Evolutionary conservation across 2,888 invertebrate species (phyloP), one percentile per base, ranked within the genome.

Genomic region (Homarus gammarus): DNA sequence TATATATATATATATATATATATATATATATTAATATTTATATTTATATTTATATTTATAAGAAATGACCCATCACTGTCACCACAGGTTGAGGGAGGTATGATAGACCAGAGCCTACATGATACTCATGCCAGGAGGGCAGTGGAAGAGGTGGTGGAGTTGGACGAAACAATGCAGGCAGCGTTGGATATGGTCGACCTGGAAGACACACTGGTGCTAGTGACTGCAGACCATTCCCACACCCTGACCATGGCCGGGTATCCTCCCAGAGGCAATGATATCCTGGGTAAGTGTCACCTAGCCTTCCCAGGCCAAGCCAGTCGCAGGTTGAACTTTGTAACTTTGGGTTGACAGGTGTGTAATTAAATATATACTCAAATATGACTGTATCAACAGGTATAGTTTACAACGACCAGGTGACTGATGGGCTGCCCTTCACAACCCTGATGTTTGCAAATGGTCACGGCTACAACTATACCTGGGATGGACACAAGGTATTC

Each of bases 361-460:
- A 15, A 56, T 56, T 56, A n/a, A n/a, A 22, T 56, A 22, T n/a
- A 56, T n/a, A 22, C n/a, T 56, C n/a, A 22, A 56, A 15, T 56
- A 22, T 22, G n/a, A 15, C 15, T 56, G n/a, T n/a, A 22, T 31
- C 73, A 12, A 27, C 86, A 86, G 86, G 86, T 6, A 22, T 51
- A n/a, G 56, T 51, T 8, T 56, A n/a, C n/a, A 79, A 78, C 44
- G 72, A 56, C 0, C 56, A 89, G 2, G 81, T 83, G 40, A 36
- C 88, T 5, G 88, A 88, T 27, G 61, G 75, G 15, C 83, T 88
- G 36, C 88, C 88, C 10, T 88, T 68, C 83, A 88, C 88, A 38
- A 88, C 88, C 22, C 88, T 88, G 51, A 83, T 88, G 88, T 88
- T 88, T 40, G 77, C 88, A 33, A 88, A 64, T 27, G 88, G 88